Base-by-base conservation (phyloP, 2,797 vertebrate genomes). In the Sebastolobus altivelis region DNA sequence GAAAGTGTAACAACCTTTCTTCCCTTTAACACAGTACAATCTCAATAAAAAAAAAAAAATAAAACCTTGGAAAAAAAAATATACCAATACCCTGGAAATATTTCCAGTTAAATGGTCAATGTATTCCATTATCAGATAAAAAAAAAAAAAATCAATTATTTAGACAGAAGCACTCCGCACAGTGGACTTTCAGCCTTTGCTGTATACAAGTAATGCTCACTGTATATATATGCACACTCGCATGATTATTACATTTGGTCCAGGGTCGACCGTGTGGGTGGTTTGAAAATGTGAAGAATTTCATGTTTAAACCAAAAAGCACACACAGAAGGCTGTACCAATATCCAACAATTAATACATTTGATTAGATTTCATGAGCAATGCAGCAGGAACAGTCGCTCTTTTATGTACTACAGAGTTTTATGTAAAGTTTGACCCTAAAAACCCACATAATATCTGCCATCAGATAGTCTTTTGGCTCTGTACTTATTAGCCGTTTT, bases 1-100 rank as follows among this genome's bases (percentile, higher is more conserved):
- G 37, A 90, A 86, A 77, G 37, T 58, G 16, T 65, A 75, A 85
- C 73, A 76, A 79, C 75, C 38, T 27, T 29, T 80, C 76, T 78
- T 84, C 25, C 52, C 59, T 75, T 71, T 35, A 70, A 80, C 35
- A 84, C 18, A 58, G 38, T 38, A 77, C 73, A 72, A 71, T 77
- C 65, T 43, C 38, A 65, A 16, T 65, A 22, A 13, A 27, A 27
- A 27, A 88, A 82, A 80, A 70, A 84, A 79, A 52, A 31, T 66
- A 68, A 86, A 80, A 85, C 74, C 54, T 85, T 73, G 63, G n/a
- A 67, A 80, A 83, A 75, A 65, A 52, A 80, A 80, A 83, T 54
- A 63, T 67, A 58, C 8, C 56, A 76, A 81, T 70, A 40, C 66
- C 67, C 43, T 72, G 78, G 55, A 74, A 77, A 77, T 61, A 59